Base-by-base conservation (phyloP, 2,113 vertebrate genomes). In the Siniperca knerii region DNA sequence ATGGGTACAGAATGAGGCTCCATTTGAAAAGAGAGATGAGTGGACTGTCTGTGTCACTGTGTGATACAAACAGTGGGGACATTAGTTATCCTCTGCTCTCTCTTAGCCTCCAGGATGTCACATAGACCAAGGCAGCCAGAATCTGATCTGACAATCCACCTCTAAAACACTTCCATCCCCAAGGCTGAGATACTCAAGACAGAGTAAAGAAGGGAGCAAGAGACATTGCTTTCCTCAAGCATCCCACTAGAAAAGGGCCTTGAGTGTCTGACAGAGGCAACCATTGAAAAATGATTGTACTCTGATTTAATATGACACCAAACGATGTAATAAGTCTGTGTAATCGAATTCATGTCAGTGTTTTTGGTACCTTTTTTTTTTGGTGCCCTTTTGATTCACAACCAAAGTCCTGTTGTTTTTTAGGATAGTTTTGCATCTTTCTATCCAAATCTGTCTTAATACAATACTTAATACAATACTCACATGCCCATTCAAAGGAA, bases 81-180 rank as follows among this genome's bases (percentile, higher is more conserved):
- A 92, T 92, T 93, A 81, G 90, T 87, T 86, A 79, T 94, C 84
- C 79, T 85, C 82, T 75, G 48, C 85, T 90, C 90, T 92, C 67
- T 75, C 55, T 66, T 58, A 86, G 89, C 90, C 89, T 84, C 81
- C 71, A 82, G 84, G 79, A 84, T 92, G 92, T 93, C 93, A 94
- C 90, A 79, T 90, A 84, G 73, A 92, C 86, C 77, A 64, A 90
- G 69, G 88, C 77, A 86, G 87, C 54, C 73, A 62, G 35, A 85
- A 94, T 94, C 79, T 91, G 91, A 94, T 95, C 81, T 92, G 92
- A 95, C 93, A 94, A 77, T 90, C 79, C 92, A 90, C 91, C 88
- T 92, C 89, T 83, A 90, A 89, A 95, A 92, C 89, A 90, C 69
- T 89, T 92, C 84, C 91, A 81, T 82, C 85, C 85, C 87, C 87